Evolutionary conservation across 2,797 vertebrate genomes (phyloP).

Genomic region (Menidia menidia): DNA sequence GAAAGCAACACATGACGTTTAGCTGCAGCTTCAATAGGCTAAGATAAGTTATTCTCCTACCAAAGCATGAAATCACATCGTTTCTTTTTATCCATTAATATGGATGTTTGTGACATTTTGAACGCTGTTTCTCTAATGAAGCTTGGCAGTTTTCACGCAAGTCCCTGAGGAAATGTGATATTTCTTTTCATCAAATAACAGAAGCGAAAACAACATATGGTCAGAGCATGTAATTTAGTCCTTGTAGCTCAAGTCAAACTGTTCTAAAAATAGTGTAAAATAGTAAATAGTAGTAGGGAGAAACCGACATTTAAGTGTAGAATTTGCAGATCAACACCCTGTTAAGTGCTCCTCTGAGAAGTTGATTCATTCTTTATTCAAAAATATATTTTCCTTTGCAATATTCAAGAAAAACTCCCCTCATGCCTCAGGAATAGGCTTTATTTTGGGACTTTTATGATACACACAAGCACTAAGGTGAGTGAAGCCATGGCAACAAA

Average conservation of each 20-base stretch:
- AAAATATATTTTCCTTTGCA: constrained; percentile 39
- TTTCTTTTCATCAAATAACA: constrained; percentile 39
- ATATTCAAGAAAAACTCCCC: constrained; percentile 24
- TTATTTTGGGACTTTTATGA: constrained; percentile 35
- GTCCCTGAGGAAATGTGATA: constrained; percentile 27
- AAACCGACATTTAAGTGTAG: constrained; percentile 4
- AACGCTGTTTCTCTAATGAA: constrained; percentile 39
- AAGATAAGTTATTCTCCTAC: constrained; percentile 7
- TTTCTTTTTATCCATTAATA: constrained; percentile 35
- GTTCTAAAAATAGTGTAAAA: constrained; percentile 30
- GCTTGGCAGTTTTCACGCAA: constrained; percentile 24
- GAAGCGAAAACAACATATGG: constrained; percentile 13
- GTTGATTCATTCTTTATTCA: constrained; percentile 52
- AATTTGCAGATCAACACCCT: background rate
- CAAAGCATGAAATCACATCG: constrained; percentile 50
- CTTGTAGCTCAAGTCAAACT: constrained; percentile 23
- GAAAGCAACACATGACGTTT: constrained; percentile 2
- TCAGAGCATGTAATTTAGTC: constrained; percentile 24
- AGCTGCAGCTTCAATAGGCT: constrained; percentile 24
- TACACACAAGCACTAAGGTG: constrained; percentile 36
- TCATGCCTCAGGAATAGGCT: constrained; percentile 30
- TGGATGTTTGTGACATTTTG: constrained; percentile 30
- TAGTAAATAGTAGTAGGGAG: background rate
- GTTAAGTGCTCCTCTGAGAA: constrained; percentile 20
- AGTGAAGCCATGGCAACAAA: constrained; percentile 68